Conservation (phyloP, 2,888 invertebrate species). For the Spisula solida region DNA sequence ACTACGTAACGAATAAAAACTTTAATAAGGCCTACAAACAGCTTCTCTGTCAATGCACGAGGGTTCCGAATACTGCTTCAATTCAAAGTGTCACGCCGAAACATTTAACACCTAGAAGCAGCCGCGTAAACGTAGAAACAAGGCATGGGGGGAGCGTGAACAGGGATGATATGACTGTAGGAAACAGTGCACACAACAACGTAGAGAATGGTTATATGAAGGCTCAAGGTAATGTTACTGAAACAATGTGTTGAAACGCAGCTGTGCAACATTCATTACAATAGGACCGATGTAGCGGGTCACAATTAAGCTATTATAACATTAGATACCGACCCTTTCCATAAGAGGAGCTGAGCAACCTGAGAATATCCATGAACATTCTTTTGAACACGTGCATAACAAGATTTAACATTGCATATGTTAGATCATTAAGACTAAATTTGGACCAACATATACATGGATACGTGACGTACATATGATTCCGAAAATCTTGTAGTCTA, state of each 20-base stretch:
- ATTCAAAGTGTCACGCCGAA: background rate
- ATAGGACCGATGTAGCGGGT: too few species aligned
- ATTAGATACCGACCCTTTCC: too few species aligned
- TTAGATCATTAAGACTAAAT: too few species aligned
- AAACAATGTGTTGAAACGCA: background rate
- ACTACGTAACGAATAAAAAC: slow-evolving; percentile 74
- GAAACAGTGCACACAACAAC: background rate
- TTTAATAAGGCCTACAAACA: slow-evolving; percentile 60
- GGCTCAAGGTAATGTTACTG: background rate
- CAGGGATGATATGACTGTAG: background rate
- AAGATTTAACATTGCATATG: too few species aligned
- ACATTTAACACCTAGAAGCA: background rate
- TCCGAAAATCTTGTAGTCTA: too few species aligned
- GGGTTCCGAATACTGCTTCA: background rate
- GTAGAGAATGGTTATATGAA: background rate
- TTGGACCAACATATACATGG: too few species aligned
- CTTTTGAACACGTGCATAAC: too few species aligned
- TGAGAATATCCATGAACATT: too few species aligned
- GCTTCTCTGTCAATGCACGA: background rate
- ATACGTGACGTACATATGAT: too few species aligned
- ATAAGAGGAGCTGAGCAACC: too few species aligned
- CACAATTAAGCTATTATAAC: too few species aligned
- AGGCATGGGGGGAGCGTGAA: background rate
- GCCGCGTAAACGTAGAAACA: background rate
- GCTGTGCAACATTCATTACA: too few species aligned